These are phyloP conservation scores for Pemphigus obesinymphae DNA, from an alignment of 1,140 invertebrate genomes.

Conservation along the genomic window DNA sequence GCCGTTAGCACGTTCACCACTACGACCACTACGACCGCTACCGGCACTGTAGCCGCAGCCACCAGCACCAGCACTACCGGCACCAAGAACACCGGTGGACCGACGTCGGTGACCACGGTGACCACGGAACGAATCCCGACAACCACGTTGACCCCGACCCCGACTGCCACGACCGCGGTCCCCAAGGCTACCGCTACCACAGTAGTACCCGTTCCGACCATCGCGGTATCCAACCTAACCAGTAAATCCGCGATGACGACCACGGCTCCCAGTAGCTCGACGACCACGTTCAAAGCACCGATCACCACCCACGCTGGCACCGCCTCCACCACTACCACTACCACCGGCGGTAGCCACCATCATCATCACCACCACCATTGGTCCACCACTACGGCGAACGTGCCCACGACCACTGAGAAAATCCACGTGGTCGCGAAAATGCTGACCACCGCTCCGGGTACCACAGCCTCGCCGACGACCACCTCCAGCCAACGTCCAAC, in stretches of 20 bases:
- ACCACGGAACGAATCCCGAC: conserved; percentile 24
- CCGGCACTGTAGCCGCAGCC: conserved; percentile 49
- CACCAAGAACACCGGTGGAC: conserved; percentile 54
- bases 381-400: conserved; percentile 44
- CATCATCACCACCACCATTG: conserved; percentile 46
- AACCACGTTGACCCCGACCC: background rate
- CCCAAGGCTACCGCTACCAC: background rate
- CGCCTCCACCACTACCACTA: conserved; percentile 43
- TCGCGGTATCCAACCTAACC: too few species aligned
- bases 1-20: conserved; percentile 51
- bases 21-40: conserved; percentile 55
- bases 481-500: background rate
- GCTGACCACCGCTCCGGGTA: conserved; percentile 49
- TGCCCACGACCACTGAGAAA: background rate
- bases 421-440: background rate
- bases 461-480: conserved; percentile 45
- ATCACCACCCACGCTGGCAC: background rate
- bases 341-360: conserved; percentile 47
- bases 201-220: too few species aligned
- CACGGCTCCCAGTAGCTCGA: too few species aligned
- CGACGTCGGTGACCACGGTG: conserved; percentile 36
- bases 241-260: too few species aligned
- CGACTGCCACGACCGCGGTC: conserved; percentile 53
- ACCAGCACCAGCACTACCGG: conserved; percentile 54
- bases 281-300: too few species aligned